These are phyloP conservation scores for Aphidius gifuensis DNA, from an alignment of 1,140 invertebrate genomes.

Conservation along the genomic window DNA sequence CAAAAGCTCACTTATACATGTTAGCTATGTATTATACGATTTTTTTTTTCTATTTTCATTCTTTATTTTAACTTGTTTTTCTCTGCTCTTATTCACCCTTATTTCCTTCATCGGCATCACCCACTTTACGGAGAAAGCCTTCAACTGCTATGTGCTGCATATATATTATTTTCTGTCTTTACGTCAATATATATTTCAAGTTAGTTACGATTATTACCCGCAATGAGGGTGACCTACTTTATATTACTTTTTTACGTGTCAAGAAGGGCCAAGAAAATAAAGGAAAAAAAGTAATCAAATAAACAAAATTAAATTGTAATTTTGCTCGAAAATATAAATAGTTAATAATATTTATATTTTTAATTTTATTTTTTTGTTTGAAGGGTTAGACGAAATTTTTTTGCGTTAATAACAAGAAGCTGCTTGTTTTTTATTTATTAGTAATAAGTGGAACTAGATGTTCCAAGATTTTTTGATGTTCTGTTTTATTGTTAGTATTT, in stretches of 20 bases:
- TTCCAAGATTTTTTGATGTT: too few relatives aligned
- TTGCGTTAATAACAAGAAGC: too few relatives aligned
- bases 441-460: too few relatives aligned
- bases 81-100: constrained; percentile 1
- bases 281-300: not conserved
- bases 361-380: too few relatives aligned
- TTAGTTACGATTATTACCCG: constrained; percentile 7
- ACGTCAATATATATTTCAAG: constrained; percentile 1
- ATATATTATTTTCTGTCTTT: not conserved
- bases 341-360: too few relatives aligned
- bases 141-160: not conserved
- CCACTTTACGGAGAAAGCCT: constrained; percentile 6
- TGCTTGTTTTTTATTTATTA: too few relatives aligned
- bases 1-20: not conserved
- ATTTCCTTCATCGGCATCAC: not conserved
- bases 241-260: not conserved
- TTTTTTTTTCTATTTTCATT: constrained; percentile 1
- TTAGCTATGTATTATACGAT: not conserved
- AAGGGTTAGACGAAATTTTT: too few relatives aligned
- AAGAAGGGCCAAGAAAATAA: not conserved
- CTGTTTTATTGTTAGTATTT: too few relatives aligned
- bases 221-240: constrained; percentile 5
- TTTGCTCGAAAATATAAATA: too few relatives aligned
- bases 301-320: not conserved
- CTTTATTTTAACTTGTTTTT: constrained; percentile 6